phyloP scores from a whole-genome alignment of 2,797 vertebrate species.

The Prunella strophiata region DNA sequence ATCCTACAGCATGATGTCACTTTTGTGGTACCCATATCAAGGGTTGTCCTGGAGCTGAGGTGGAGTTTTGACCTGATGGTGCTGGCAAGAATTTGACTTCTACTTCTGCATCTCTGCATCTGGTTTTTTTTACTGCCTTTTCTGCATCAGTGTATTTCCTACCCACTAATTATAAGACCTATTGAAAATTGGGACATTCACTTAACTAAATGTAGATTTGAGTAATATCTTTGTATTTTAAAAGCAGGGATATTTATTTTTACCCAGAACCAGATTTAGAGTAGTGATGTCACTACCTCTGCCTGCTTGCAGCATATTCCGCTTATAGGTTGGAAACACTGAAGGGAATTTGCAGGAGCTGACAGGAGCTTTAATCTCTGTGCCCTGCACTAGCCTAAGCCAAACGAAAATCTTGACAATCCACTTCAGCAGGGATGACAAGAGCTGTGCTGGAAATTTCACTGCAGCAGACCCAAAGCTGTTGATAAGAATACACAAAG shows the following conservation, averaged over 20 bases:
- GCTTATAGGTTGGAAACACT: accelerated
- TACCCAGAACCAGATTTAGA: background rate
- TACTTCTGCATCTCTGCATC: background rate
- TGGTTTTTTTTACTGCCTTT: background rate
- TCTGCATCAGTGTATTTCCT: background rate
- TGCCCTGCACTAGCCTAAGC: background rate
- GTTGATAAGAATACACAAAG: constrained; percentile 20
- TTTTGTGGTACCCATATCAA: background rate
- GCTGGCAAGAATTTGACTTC: background rate
- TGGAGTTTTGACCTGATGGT: background rate
- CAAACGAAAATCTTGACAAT: background rate
- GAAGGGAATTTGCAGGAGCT: background rate
- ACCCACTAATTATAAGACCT: background rate
- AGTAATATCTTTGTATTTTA: background rate
- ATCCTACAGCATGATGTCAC: background rate
- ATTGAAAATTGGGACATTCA: background rate
- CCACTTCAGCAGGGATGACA: background rate
- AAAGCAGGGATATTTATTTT: background rate
- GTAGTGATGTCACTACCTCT: background rate
- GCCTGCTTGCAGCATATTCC: background rate
- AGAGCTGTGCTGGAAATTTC: constrained; percentile 1
- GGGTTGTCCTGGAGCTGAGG: background rate
- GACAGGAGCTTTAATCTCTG: background rate
- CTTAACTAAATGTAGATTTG: background rate
- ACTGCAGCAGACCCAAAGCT: background rate